These are phyloP conservation scores for Ascidia mentula DNA, from an alignment of 23 tunicate genomes.

Conservation along the genomic window DNA sequence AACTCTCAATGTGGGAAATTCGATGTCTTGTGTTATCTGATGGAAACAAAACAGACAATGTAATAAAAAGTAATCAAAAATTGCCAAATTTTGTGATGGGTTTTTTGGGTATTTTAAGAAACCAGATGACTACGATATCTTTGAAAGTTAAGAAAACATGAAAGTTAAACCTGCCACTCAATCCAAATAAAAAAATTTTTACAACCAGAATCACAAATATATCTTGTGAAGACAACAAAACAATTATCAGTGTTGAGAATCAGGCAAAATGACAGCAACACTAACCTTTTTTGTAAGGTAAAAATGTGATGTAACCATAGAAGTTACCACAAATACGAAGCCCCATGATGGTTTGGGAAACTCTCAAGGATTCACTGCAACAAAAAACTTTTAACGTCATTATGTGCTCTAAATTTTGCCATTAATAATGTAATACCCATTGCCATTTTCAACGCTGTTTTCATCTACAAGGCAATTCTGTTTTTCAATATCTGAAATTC, in stretches of 20 bases:
- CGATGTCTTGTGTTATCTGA: not conserved
- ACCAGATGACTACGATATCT: no score
- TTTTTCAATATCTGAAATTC: slow-evolving; percentile 45
- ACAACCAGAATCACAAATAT: no score
- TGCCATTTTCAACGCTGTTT: not conserved
- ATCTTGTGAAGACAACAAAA: no score
- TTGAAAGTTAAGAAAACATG: no score
- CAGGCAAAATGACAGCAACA: not conserved
- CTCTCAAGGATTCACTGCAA: not conserved
- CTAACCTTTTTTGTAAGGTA: slow-evolving; percentile 20
- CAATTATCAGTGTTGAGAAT: no score
- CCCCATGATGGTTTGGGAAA: slow-evolving; percentile 19
- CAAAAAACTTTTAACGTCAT: not conserved
- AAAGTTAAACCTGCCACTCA: no score
- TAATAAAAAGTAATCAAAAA: no score
- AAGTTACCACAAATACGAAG: slow-evolving; percentile 54
- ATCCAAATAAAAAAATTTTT: no score
- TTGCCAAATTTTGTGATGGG: no score
- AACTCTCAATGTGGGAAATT: slow-evolving; percentile 16
- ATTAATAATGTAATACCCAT: not conserved
- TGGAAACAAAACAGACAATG: no score
- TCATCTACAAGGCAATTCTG: slow-evolving; percentile 24
- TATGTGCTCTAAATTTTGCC: not conserved
- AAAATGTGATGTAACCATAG: slow-evolving; percentile 42
- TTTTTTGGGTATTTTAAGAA: no score